These are phyloP conservation scores for Isaurus tuberculatus DNA, from an alignment of 92 coral and sea anemone species.

Conservation along the genomic window DNA sequence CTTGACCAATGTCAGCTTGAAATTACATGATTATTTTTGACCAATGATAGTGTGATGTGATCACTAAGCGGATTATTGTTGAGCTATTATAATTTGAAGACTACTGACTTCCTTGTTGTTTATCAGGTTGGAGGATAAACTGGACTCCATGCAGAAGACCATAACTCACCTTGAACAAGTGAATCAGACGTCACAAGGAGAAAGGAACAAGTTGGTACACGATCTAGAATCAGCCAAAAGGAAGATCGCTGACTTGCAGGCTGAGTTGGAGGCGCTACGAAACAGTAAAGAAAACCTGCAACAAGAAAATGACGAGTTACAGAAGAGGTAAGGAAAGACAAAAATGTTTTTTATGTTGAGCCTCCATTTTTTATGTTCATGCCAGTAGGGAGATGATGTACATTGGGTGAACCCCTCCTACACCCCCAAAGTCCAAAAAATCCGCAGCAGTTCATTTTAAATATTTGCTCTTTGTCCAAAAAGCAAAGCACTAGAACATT, in stretches of 20 bases:
- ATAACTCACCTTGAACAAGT: constrained; percentile 84
- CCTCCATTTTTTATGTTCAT: not conserved
- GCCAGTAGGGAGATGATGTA: too few species aligned
- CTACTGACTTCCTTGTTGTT: not conserved
- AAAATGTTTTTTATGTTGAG: not conserved
- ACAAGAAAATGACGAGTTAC: constrained; percentile 76
- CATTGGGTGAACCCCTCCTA: too few species aligned
- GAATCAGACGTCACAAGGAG: constrained; percentile 80
- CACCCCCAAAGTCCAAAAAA: too few species aligned
- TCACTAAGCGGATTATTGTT: too few species aligned
- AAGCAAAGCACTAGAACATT: too few species aligned
- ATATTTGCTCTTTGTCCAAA: too few species aligned
- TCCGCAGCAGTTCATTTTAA: too few species aligned
- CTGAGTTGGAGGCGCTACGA: constrained; percentile 87
- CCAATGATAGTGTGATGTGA: too few species aligned
- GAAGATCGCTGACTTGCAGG: constrained; percentile 79
- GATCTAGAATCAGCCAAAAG: constrained; percentile 90
- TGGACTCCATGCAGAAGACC: constrained; percentile 87
- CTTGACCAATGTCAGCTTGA: too few species aligned
- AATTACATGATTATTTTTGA: too few species aligned
- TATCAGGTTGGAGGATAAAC: constrained; percentile 78
- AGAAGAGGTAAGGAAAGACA: constrained; percentile 55
- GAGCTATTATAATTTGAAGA: not conserved
- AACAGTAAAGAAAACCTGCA: constrained; percentile 88
- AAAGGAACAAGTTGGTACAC: constrained; percentile 82